Base-by-base conservation (phyloP, 2,113 vertebrate species). In the Bujurquina vittata region DNA sequence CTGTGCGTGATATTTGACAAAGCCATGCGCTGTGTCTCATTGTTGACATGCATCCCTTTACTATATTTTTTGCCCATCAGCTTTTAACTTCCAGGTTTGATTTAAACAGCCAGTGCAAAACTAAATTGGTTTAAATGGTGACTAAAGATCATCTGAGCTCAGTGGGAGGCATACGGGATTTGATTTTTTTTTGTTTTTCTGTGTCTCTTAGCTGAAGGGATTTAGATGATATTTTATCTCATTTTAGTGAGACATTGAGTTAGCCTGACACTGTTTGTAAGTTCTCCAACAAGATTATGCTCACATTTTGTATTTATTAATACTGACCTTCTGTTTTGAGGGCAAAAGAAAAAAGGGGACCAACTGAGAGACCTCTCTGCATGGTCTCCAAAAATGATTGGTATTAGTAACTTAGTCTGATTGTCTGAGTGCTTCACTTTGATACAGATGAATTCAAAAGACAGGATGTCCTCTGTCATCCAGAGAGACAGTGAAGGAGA, bases 111-210 rank as follows among this genome's bases (percentile, higher is more conserved):
- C 57, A 73, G 57, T 75, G 29, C 29, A 62, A 77, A 83, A 56
- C 58, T n/a, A 6, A 67, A 82, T 77, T 62, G 11, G 54, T 63
- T 81, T 65, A 73, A 79, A 60, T 69, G 56, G 62, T 60, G 69
- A 49, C 22, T 75, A 33, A 80, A 83, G 23, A 65, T 85, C 3
- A 15, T 56, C 11, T 15, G 76, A 22, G 59, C 75, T 72, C 18
- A 46, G 46, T 54, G 57, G 72, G 78, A 76, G 72, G 76, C 75
- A 43, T 20, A 3, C 9, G 54, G 10, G 57, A 86, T 83, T 72
- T 73, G 49, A 83, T 81, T 55, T 33, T 55, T 33, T 7, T 5
- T 69, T 20, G 65, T 46, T 75, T 81, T 69, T 73, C 75, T 59
- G 35, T 9, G 10, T 55, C 4, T 40, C 58, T 43, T 29, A 65